A percentile compares a stretch with the other conserved stretches of the same genome.
Conservation (phyloP, 2,113 vertebrate genomes). For the Pachyramphus minor region DNA sequence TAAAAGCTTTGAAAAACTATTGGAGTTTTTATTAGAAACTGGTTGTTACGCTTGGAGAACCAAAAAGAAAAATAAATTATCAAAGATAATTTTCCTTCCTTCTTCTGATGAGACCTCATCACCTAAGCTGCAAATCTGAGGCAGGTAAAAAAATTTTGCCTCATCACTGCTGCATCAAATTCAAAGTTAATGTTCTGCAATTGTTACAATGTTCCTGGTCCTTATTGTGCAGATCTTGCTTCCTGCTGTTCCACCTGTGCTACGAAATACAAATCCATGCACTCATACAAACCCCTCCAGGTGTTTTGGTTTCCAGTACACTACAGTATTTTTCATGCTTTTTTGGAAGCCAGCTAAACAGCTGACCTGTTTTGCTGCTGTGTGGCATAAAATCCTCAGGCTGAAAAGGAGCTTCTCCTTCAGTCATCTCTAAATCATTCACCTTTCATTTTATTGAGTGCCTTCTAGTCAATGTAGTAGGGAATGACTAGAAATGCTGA, state of each 20-base stretch:
- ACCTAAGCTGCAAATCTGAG: background rate
- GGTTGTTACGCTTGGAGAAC: background rate
- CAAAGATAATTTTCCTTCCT: background rate
- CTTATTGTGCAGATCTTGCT: background rate
- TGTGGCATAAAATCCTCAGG: background rate
- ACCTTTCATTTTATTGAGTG: background rate
- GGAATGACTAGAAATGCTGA: background rate
- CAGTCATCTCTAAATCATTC: background rate
- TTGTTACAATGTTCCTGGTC: background rate
- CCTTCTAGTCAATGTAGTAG: background rate
- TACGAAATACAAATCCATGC: fast-evolving
- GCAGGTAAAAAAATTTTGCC: background rate
- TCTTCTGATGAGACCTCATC: background rate
- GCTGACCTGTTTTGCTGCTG: background rate
- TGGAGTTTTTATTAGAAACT: background rate
- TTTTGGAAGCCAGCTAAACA: background rate
- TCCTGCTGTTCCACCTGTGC: background rate
- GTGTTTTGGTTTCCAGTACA: background rate
- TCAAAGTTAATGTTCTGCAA: background rate
- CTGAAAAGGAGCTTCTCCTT: background rate
- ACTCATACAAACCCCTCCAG: background rate
- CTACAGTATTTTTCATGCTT: fast-evolving
- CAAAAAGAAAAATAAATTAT: background rate
- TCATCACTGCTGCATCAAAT: background rate
- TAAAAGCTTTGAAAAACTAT: background rate